A percentile compares a stretch with the other conserved stretches of the same genome.
These are phyloP conservation scores for Dryocosmus kuriphilus DNA, from an alignment of 2,888 invertebrate species.

Conservation along the genomic window DNA sequence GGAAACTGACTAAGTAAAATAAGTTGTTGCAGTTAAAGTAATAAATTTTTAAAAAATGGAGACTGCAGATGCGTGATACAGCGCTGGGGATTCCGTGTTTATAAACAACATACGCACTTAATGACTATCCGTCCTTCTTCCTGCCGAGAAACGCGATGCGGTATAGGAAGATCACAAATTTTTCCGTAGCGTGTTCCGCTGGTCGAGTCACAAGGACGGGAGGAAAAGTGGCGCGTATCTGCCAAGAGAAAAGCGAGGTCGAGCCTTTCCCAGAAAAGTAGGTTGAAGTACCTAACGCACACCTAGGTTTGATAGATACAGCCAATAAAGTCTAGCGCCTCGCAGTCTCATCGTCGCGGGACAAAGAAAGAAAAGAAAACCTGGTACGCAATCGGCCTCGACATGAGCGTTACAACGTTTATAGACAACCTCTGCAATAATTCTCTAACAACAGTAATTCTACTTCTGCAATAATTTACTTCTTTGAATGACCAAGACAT, in stretches of 20 bases:
- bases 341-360: slow-evolving; percentile 33
- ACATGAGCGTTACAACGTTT: slow-evolving; percentile 5
- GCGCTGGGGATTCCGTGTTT: background rate
- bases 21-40: background rate
- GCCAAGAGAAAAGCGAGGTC: slow-evolving; percentile 70
- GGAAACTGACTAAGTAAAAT: background rate
- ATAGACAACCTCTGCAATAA: slow-evolving; percentile 4
- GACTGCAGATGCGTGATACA: background rate
- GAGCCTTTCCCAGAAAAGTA: slow-evolving; percentile 71
- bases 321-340: slow-evolving; percentile 33
- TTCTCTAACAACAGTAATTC: background rate
- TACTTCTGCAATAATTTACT: background rate
- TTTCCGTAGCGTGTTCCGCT: slow-evolving; percentile 56
- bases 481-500: background rate
- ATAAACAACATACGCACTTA: slow-evolving; percentile 18
- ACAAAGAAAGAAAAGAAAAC: slow-evolving; percentile 37
- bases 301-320: slow-evolving; percentile 27
- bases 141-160: slow-evolving; percentile 22
- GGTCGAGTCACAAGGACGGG: slow-evolving; percentile 53
- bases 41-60: background rate
- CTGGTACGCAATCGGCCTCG: slow-evolving; percentile 31
- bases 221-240: slow-evolving; percentile 71
- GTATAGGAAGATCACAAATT: slow-evolving; percentile 46
- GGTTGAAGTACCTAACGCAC: slow-evolving; percentile 57
- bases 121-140: slow-evolving; percentile 20